Percentiles rank a stretch among this genome's conserved stretches.
Conservation (phyloP, 2,113 vertebrate genomes). For the Grantiella picta region DNA sequence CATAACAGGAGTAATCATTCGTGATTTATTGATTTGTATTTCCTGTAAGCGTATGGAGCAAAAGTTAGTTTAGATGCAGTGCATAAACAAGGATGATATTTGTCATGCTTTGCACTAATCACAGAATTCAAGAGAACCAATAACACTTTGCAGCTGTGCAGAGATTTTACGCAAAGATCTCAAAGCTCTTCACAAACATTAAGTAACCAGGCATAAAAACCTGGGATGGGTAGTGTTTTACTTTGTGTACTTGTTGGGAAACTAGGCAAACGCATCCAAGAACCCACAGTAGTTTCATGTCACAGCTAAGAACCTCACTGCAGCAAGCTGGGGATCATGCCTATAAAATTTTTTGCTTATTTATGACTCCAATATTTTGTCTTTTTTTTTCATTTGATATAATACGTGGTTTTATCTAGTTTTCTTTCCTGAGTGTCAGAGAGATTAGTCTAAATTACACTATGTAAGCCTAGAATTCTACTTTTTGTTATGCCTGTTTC, state of each 20-base stretch:
- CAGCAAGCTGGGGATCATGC: not conserved
- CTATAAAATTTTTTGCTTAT: not conserved
- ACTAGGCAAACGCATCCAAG: not conserved
- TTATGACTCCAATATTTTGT: not conserved
- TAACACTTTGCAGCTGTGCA: constrained; percentile 51
- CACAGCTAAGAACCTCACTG: not conserved
- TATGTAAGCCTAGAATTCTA: not conserved
- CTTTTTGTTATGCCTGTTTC: not conserved
- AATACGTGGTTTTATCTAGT: not conserved
- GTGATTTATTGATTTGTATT: constrained; percentile 49
- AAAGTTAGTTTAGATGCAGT: constrained; percentile 50
- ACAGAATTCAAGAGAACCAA: constrained; percentile 24
- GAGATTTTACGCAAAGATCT: constrained; percentile 20
- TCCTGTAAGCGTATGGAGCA: constrained; percentile 1
- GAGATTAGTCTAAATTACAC: not conserved
- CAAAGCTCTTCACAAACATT: constrained; percentile 24
- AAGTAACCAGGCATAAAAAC: not conserved
- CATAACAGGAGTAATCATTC: not conserved
- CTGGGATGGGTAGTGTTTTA: not conserved
- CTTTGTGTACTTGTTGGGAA: not conserved
- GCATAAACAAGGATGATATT: constrained; percentile 43
- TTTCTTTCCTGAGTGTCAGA: not conserved
- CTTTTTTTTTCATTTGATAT: not conserved
- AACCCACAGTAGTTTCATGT: not conserved
- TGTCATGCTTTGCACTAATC: constrained; percentile 39